Evolutionary conservation across 1,140 invertebrate genomes (phyloP), one percentile per base, ranked within the genome.

Genomic region (Drosophila pallidifrons): DNA sequence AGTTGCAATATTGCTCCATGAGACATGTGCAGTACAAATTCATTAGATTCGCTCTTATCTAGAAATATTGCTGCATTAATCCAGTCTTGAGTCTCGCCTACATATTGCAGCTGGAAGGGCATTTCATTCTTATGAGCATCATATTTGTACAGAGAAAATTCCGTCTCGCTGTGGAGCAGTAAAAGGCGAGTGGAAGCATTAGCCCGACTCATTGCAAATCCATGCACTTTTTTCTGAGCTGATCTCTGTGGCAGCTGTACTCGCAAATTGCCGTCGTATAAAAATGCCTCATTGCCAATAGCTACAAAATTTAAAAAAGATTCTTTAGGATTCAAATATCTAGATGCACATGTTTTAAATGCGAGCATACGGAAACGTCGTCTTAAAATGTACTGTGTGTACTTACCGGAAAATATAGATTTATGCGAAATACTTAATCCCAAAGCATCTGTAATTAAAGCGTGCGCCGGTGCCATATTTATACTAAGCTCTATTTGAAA

Each of bases 1-100:
- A 92, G 8, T 2, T 73, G 65, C 3, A 92, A 13, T 5, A 91
- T 25, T 1, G 78, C 67, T 49, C 88, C 87, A 8, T 92, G 91
- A 1, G 91, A 61, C 58, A 88, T 91, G 20, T 92, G 78, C 35
- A 92, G 28, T 0, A 82, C 75, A 32, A 92, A 81, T 49, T 77
- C 57, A 20, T 41, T 45, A 3, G 7, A 13, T 7, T 51, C 11
- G 15, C 59, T 52, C 7, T 85, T 59, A 10, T 60, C 20, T 0
- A 92, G 25, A 20, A 92, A 85, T 2, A 5, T 49, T 1, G 77
- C 88, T 1, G 77, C 69, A 68, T 91, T 91, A 11, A 92, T 91
- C 91, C 91, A 92, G 59, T 92, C 91, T 52, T 59, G 76, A 28
- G 91, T 77, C 15, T 83, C 69, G 1, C 81, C 87, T 41, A 79